Percentiles rank a stretch among this genome's conserved stretches.
Evolutionary conservation across 1,140 invertebrate genomes (phyloP).

Genomic region (Polyergus mexicanus): DNA sequence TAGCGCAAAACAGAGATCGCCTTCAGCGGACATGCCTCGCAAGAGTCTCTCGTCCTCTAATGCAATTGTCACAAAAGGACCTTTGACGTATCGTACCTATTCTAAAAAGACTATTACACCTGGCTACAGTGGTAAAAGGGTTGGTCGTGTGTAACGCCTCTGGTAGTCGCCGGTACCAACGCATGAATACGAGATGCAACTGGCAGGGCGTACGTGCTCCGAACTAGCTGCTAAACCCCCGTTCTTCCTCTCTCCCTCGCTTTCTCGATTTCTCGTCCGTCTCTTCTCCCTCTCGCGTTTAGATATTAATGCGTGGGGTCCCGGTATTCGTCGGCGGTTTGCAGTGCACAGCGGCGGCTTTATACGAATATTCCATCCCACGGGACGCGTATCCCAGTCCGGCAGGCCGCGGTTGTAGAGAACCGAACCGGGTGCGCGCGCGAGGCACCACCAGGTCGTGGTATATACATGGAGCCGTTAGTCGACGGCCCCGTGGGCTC

Average conservation of each 20-base stretch:
- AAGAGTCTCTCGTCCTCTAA: conserved; percentile 50
- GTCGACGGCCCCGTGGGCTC: conserved; percentile 72
- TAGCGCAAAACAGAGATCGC: conserved; percentile 46
- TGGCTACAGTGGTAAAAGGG: conserved; percentile 61
- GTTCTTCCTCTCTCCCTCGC: not conserved
- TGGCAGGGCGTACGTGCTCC: conserved; percentile 49
- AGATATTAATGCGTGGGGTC: conserved; percentile 75
- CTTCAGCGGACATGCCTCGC: conserved; percentile 40
- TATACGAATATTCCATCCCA: conserved; percentile 76
- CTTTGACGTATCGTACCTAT: conserved; percentile 60
- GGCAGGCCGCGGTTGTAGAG: conserved; percentile 68
- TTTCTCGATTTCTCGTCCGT: not conserved
- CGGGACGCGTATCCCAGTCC: conserved; percentile 69
- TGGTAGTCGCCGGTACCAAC: conserved; percentile 66
- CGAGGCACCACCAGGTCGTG: conserved; percentile 28
- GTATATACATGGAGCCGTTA: conserved; percentile 52
- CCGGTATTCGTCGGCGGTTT: conserved; percentile 69
- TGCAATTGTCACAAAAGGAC: conserved; percentile 67
- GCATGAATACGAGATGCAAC: conserved; percentile 72
- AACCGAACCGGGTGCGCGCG: conserved; percentile 44
- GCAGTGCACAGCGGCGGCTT: conserved; percentile 70
- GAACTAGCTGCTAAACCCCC: conserved; percentile 7
- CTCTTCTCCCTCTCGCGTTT: conserved; percentile 56
- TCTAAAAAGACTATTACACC: conserved; percentile 72
- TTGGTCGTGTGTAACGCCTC: conserved; percentile 65